phyloP scores from a whole-genome alignment of 2,888 invertebrate genomes.

The Caradrina clavipalpis region DNA sequence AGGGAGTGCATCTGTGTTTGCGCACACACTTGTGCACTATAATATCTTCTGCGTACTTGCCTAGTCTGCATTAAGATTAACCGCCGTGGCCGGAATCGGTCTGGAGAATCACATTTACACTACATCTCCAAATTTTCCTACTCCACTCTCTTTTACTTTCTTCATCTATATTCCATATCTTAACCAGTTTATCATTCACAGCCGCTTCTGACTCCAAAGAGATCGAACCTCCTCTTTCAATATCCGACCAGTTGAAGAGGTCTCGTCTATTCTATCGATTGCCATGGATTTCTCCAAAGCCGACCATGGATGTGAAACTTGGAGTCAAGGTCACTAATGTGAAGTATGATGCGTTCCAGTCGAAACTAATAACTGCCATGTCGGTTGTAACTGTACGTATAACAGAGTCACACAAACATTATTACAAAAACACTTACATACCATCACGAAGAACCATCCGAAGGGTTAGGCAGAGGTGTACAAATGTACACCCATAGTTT shows the following conservation, averaged over 20 bases:
- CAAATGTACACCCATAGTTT: no score
- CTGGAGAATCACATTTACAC: no score
- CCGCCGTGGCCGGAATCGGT: no score
- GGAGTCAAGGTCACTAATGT: constrained; percentile 77
- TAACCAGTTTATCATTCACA: constrained; percentile 24
- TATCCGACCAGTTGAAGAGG: constrained; percentile 88
- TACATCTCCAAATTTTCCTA: neutral
- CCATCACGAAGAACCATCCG: no score
- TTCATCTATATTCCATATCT: neutral
- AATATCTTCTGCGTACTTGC: no score
- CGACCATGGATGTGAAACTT: constrained; percentile 71
- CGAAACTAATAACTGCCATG: constrained; percentile 77
- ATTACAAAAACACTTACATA: no score
- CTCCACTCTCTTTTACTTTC: neutral
- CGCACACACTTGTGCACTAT: no score
- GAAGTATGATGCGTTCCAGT: constrained; percentile 77
- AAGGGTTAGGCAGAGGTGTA: no score
- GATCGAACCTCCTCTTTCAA: constrained; percentile 83
- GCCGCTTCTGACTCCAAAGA: constrained; percentile 77
- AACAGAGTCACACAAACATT: no score
- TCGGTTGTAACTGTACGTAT: constrained; percentile 79
- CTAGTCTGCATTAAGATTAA: no score
- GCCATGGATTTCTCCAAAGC: constrained; percentile 79
- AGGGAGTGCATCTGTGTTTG: no score
- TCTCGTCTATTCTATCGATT: constrained; percentile 86